phyloP scores from a whole-genome alignment of 2,113 vertebrate species.

The Eclectus roratus region DNA sequence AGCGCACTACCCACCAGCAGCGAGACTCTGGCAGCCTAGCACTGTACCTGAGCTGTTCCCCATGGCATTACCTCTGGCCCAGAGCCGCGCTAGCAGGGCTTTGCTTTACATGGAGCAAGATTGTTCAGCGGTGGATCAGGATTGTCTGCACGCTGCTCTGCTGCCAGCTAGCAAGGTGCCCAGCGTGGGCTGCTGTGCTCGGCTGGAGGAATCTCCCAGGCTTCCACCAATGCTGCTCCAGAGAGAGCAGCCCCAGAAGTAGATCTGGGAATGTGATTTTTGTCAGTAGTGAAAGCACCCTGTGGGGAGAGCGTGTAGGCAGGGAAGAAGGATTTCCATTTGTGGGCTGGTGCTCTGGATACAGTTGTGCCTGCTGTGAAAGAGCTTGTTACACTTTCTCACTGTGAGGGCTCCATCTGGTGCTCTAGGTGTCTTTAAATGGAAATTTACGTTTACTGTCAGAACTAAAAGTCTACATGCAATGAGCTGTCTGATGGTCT shows the following conservation, averaged over 20 bases:
- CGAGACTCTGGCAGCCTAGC: fast-evolving
- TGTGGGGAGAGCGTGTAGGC: not conserved
- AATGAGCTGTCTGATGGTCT: not conserved
- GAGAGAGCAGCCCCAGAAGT: not conserved
- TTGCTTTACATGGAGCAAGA: fast-evolving
- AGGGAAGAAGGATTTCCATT: not conserved
- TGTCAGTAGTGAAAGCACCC: not conserved
- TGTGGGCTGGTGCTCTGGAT: not conserved
- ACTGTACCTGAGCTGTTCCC: not conserved
- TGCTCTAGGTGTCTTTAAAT: slow-evolving; percentile 28
- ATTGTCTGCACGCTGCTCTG: fast-evolving
- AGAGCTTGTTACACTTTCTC: slow-evolving; percentile 14
- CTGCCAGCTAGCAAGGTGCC: not conserved
- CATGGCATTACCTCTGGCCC: fast-evolving
- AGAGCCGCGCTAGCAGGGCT: not conserved
- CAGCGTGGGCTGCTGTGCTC: fast-evolving
- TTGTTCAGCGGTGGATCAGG: fast-evolving
- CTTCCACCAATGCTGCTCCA: fast-evolving
- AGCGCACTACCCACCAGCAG: not conserved
- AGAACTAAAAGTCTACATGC: not conserved
- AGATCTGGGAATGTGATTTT: not conserved
- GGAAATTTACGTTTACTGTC: not conserved
- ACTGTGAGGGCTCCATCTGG: slow-evolving; percentile 27
- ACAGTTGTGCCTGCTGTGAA: not conserved
- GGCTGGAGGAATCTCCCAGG: not conserved